These are phyloP conservation scores for Nibea albiflora DNA, from an alignment of 2,113 vertebrate genomes.

Conservation along the genomic window DNA sequence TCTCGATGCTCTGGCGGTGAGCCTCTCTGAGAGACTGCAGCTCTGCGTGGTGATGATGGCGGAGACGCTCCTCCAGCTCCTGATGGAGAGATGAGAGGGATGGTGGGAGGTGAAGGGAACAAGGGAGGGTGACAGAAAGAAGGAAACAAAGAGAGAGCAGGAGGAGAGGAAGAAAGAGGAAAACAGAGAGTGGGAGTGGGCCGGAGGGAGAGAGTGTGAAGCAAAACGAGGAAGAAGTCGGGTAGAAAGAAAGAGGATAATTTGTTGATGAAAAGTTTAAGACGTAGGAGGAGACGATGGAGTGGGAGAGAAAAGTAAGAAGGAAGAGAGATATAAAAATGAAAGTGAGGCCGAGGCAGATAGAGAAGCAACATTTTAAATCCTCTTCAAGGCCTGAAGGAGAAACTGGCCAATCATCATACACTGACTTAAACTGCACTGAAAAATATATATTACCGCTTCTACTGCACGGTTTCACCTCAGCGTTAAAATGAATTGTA, in stretches of 20 bases:
- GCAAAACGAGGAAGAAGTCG: not conserved
- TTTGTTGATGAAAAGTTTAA: not conserved
- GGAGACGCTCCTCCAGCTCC: conserved; percentile 93
- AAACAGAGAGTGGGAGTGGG: not conserved
- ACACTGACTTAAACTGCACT: not conserved
- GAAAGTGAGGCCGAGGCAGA: conserved; percentile 9
- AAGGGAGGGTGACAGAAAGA: not conserved
- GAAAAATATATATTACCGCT: not conserved
- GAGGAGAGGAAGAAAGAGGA: not conserved
- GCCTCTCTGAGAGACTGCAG: conserved; percentile 93
- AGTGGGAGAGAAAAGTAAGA: not conserved
- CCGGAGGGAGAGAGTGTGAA: not conserved
- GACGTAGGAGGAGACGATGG: conserved; percentile 1
- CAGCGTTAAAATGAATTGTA: not conserved
- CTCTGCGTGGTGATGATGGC: conserved; percentile 93
- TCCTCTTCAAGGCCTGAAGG: not conserved
- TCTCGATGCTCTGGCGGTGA: conserved; percentile 94
- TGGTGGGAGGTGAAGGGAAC: not conserved
- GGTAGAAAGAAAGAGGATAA: not conserved
- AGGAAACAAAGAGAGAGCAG: not conserved
- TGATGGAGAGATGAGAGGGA: conserved; percentile 57
- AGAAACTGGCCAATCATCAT: not conserved
- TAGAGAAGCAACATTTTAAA: not conserved
- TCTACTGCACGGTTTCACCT: not conserved
- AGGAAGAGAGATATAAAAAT: conserved; percentile 3